Evolutionary conservation across 2,888 invertebrate species (phyloP), one percentile per base, ranked within the genome.

Genomic region (Pseudococcus longispinus): DNA sequence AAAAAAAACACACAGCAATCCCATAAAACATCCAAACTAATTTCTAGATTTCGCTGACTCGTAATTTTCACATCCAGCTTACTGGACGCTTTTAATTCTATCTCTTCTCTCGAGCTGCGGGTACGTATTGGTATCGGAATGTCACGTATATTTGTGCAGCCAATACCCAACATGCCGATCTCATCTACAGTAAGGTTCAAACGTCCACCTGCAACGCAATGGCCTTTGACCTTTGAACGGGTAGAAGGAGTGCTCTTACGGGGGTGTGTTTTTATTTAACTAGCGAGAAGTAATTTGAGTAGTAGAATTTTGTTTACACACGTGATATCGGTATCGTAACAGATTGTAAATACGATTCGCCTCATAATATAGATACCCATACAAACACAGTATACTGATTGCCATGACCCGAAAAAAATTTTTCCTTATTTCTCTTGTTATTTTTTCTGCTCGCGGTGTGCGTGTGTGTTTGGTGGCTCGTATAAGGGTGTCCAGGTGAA

Each of bases 261-360:
- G 2, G 70, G 70, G 70, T 60, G 60, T 70, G 29, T 37, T 80
- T 37, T 80, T 80, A 80, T 80, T 80, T 42, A 80, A 80, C 77
- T 42, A 80, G 77, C 20, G 77, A 42, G 42, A 80, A 80, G 37
- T 80, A 80, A 80, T 80, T 80, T 42, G 77, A 80, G 42, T 42
- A 20, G 77, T 29, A 29, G 70, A 80, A 42, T 80, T 80, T 37
- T 80, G 77, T 80, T 80, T 80, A 80, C 77, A 42, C 29, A 42
- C 42, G 77, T 80, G 77, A 80, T 80, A 32, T 80, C 42, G 77
- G 42, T 42, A 80, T 80, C 77, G 77, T 80, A 80, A 80, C 77
- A 80, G 77, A 80, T 80, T 80, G 77, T 32, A 29, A 80, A 42
- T 80, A 80, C 77, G 77, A 80, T 80, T 80, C 77, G 77, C 20